phyloP scores from a whole-genome alignment of 2,888 invertebrate genomes.

The Macrosiphum euphorbiae region DNA sequence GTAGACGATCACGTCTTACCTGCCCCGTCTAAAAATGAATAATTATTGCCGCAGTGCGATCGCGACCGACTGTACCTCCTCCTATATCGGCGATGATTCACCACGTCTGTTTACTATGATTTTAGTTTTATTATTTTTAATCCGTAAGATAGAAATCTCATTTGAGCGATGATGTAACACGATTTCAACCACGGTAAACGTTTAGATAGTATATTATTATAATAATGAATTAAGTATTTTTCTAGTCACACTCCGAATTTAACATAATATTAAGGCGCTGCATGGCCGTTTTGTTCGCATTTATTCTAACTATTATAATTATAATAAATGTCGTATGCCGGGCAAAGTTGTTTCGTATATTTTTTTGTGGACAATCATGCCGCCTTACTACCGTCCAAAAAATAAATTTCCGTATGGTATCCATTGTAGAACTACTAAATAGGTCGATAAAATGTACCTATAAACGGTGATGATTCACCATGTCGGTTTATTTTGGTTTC shows the following conservation, averaged over 20 bases:
- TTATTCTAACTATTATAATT: too few species aligned
- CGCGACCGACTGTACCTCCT: neutral
- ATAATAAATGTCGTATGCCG: too few species aligned
- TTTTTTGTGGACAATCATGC: too few species aligned
- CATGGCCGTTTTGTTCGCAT: neutral
- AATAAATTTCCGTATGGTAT: too few species aligned
- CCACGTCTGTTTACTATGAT: conserved; percentile 4
- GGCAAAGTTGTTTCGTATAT: too few species aligned
- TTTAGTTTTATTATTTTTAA: neutral
- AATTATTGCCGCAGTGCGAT: neutral
- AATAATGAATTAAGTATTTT: neutral
- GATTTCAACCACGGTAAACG: neutral
- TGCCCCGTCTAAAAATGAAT: neutral
- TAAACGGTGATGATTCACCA: too few species aligned
- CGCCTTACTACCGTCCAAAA: too few species aligned
- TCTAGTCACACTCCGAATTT: neutral
- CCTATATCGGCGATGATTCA: conserved; percentile 19
- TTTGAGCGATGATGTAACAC: neutral
- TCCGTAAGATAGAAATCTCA: neutral
- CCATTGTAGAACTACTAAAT: too few species aligned
- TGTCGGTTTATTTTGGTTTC: too few species aligned
- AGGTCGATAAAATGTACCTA: too few species aligned
- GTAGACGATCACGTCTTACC: neutral
- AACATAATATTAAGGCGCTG: neutral
- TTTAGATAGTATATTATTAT: neutral